These are phyloP conservation scores for Cartodere bifasciata DNA, from an alignment of 2,888 invertebrate species.

Conservation along the genomic window DNA sequence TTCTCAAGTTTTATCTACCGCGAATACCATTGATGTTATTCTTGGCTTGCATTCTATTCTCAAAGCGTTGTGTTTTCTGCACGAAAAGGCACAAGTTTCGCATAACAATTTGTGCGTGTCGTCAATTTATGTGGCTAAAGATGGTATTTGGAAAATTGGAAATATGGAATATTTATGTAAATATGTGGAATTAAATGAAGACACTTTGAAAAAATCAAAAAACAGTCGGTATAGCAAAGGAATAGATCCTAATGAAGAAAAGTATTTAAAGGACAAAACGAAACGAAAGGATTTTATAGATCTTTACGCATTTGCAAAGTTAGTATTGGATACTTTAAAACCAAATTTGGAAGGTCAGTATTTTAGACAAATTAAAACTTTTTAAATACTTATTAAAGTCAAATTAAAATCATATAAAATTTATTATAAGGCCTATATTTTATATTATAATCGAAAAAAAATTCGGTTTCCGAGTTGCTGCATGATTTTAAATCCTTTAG, in stretches of 20 bases:
- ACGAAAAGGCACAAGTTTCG: slow-evolving; percentile 65
- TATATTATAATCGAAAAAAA: too few relatives aligned
- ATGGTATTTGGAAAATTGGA: slow-evolving; percentile 80
- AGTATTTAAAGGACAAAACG: slow-evolving; percentile 33
- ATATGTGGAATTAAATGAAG: slow-evolving; percentile 49
- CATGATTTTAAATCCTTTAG: too few relatives aligned
- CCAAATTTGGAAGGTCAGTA: too few relatives aligned
- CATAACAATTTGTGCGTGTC: slow-evolving; percentile 75
- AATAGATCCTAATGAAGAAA: slow-evolving; percentile 57
- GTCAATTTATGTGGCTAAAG: slow-evolving; percentile 68
- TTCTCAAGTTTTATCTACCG: slow-evolving; percentile 46
- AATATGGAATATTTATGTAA: slow-evolving; percentile 71
- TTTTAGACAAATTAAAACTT: too few relatives aligned
- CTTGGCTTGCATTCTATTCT: slow-evolving; percentile 72
- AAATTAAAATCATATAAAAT: too few relatives aligned
- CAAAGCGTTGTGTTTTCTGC: slow-evolving; percentile 69
- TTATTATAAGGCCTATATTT: too few relatives aligned
- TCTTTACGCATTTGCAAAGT: slow-evolving; percentile 61
- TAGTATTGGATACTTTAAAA: slow-evolving; percentile 62
- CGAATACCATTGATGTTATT: slow-evolving; percentile 70
- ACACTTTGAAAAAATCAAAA: slow-evolving; percentile 54
- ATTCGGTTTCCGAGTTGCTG: too few relatives aligned
- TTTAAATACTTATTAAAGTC: too few relatives aligned
- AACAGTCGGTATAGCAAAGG: slow-evolving; percentile 53
- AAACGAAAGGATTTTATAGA: slow-evolving; percentile 49